These are phyloP conservation scores for Rynchops niger DNA, from an alignment of 2,113 vertebrate species.

Conservation along the genomic window DNA sequence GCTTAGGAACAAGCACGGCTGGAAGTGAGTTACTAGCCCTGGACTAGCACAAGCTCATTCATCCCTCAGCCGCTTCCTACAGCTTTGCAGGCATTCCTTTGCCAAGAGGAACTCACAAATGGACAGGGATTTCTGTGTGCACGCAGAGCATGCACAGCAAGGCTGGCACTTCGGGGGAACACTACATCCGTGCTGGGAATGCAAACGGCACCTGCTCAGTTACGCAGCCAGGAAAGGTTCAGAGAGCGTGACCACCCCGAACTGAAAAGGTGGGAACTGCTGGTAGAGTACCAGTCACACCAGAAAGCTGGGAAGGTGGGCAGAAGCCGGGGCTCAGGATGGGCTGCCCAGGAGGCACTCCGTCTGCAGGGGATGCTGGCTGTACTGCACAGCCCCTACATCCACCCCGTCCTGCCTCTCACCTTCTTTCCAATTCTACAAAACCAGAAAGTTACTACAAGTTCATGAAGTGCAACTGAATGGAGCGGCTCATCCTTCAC, in stretches of 20 bases:
- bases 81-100: neutral
- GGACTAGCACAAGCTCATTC: neutral
- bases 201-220: neutral
- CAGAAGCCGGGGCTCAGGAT: neutral
- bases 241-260: fast-evolving
- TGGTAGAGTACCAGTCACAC: neutral
- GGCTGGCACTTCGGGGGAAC: neutral
- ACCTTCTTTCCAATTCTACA: neutral
- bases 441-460: neutral
- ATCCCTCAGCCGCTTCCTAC: neutral
- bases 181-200: neutral
- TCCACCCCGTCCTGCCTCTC: neutral
- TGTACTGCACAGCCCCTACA: neutral
- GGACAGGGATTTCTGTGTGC: neutral
- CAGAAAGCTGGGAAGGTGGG: neutral
- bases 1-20: neutral
- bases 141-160: neutral
- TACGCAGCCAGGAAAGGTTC: neutral
- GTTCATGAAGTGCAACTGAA: neutral
- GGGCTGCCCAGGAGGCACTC: neutral
- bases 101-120: neutral
- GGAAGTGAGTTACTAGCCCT: neutral
- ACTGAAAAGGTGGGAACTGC: neutral
- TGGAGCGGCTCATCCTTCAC: neutral
- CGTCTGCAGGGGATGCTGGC: neutral